Base-by-base conservation (phyloP, 2,797 vertebrate genomes). In the Otus scops region DNA sequence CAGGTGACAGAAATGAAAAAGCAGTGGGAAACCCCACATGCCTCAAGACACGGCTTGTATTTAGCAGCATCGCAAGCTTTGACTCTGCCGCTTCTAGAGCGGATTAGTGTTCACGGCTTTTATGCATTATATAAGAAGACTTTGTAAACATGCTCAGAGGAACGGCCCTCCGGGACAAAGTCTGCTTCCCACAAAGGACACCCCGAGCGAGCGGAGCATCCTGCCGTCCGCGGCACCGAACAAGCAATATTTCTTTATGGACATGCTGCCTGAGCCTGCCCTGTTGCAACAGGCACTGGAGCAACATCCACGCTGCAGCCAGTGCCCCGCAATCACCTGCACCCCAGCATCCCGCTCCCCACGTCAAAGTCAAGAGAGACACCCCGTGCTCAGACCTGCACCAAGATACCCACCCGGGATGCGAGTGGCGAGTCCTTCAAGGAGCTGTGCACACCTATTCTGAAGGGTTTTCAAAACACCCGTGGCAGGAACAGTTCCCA, bases 211-310 rank as follows among this genome's bases (percentile, higher is more conserved):
- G 85, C 8, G 2, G 47, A 67, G 78, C 81, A 78, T 63, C 82
- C 84, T 1, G 0, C 61, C 0, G 0, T 0, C 6, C 1, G 0
- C 0, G 0, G 85, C 71, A 18, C 47, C 1, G 4, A 75, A n/a
- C 5, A 7, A 54, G 63, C 0, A 0, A 0, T 12, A 15, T 34
- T 63, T 45, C 57, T 23, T 48, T 4, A 34, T 0, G 4, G 56
- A 74, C 51, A n/a, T 1, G 13, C 47, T 30, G 51, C 60, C 79
- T 7, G 48, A 95, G 81, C 69, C 56, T 71, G 48, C 32, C 34
- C 48, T 3, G 32, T 69, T 28, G 79, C 65, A 73, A 77, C 5
- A 2, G 80, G 61, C 60, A 70, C 50, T 20, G 5, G 10, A 70
- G 73, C 63, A 26, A n/a, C 0, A 0, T 6, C 79, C 63, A 32